Evolutionary conservation across 2,797 vertebrate species (phyloP).

Genomic region (Leptatherina wallacei): DNA sequence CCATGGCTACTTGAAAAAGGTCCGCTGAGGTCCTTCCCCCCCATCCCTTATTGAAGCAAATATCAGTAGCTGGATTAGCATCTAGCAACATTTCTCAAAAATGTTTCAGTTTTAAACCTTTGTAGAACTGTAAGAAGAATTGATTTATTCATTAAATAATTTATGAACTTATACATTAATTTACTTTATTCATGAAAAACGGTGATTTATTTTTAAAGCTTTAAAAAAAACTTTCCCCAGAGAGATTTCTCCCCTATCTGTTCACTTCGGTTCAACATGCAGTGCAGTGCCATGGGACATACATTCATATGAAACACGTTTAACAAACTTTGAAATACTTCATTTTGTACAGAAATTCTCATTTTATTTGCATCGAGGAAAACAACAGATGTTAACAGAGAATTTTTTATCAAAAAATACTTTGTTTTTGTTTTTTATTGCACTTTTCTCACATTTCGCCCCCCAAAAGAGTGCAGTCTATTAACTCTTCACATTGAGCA

Average conservation of each 20-base stretch:
- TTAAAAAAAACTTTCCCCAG: no score
- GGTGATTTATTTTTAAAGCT: neutral
- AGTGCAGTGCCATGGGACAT: neutral
- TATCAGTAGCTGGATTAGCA: no score
- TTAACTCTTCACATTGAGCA: conserved; percentile 9
- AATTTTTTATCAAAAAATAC: conserved; percentile 15
- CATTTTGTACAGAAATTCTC: neutral
- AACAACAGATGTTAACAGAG: conserved; percentile 13
- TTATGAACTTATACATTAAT: no score
- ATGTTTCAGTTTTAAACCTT: no score
- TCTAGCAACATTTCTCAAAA: no score
- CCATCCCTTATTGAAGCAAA: no score
- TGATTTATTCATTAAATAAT: neutral
- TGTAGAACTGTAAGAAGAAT: neutral
- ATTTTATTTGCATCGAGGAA: conserved; percentile 8
- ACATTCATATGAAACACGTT: conserved; percentile 4
- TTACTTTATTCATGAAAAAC: neutral
- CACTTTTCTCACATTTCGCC: conserved; percentile 26
- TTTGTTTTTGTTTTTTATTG: conserved; percentile 15
- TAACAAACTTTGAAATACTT: neutral
- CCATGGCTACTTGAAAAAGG: no score
- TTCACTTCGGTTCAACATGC: neutral
- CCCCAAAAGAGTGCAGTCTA: conserved; percentile 24
- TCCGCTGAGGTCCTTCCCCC: no score
- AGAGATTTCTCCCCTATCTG: neutral